phyloP scores from a whole-genome alignment of 2,888 invertebrate species.

The Palloptera scutellata region DNA sequence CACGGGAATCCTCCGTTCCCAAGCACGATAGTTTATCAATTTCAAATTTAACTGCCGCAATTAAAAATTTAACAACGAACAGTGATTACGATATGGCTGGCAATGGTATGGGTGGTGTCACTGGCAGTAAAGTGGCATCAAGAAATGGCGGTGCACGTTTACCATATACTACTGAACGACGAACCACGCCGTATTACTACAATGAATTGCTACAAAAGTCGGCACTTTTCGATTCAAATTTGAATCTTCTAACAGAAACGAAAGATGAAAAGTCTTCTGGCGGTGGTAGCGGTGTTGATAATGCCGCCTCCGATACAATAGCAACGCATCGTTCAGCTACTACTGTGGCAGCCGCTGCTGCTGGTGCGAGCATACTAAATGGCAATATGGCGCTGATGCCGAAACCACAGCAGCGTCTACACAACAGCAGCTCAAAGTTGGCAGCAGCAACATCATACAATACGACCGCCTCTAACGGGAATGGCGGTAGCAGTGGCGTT shows the following conservation, averaged over 20 bases:
- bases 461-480: constrained; percentile 32
- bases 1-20: neutral
- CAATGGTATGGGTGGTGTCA: constrained; percentile 6
- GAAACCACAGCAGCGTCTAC: constrained; percentile 49
- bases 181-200: constrained; percentile 62
- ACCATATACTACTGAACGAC: constrained; percentile 51
- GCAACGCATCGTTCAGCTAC: constrained; percentile 21
- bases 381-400: constrained; percentile 36
- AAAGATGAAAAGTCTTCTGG: constrained; percentile 37
- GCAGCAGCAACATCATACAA: constrained; percentile 30
- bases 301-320: neutral
- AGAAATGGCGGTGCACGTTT: constrained; percentile 34
- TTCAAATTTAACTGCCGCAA: constrained; percentile 48
- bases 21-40: constrained; percentile 50
- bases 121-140: neutral
- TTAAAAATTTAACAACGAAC: constrained; percentile 31
- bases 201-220: constrained; percentile 59
- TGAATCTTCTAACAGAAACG: constrained; percentile 57
- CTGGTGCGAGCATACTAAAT: constrained; percentile 31
- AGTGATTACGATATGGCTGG: constrained; percentile 10
- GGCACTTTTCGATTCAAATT: constrained; percentile 61
- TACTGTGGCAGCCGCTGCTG: constrained; percentile 38
- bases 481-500: constrained; percentile 21
- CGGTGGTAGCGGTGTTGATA: neutral
- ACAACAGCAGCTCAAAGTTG: constrained; percentile 36